Base-by-base conservation (phyloP, 2,888 invertebrate genomes). In the Torymus tubicola region DNA sequence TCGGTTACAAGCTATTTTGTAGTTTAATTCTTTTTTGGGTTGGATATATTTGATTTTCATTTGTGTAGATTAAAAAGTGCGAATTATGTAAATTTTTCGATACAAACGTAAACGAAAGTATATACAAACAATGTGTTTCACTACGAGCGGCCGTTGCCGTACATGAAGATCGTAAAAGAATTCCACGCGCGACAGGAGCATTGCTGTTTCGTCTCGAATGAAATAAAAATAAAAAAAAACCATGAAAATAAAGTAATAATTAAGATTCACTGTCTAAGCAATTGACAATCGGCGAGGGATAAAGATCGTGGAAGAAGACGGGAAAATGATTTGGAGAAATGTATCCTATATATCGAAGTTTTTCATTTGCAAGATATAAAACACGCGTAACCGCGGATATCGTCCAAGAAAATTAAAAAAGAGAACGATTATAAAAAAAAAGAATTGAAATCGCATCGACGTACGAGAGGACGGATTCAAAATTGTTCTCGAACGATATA, bases 221-320 rank as follows among this genome's bases (percentile, higher is more conserved):
- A 75, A 75, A 65, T 69, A 16, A 70, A 52, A 57, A 21, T 21
- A 21, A 21, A 79, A 16, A 50, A 67, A 67, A 74, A 52, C 57
- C n/a, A 68, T 1, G 31, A 72, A 70, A 70, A 67, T 57, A 67
- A 81, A 70, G 42, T 60, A 68, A 74, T 78, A 69, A 61, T 73
- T 70, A 69, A 71, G 63, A 76, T 75, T 73, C 69, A 69, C 63
- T 70, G 60, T 82, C 68, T 74, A 64, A 18, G 78, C 81, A 76
- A 72, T 73, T 79, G 81, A 82, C 81, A 79, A 82, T 82, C 81
- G 71, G 55, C 68, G 24, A 63, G 42, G 74, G 13, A 69, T 21
- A 67, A 52, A 18, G 31, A 12, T 31, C 3, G 55, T 61, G 2
- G n/a, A n/a, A 18, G 42, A 57, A 31, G 31, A 16, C 16, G 18